A percentile compares a stretch with the other conserved stretches of the same genome.
Conservation (phyloP, 1,140 invertebrate genomes). For the Maconellicoccus hirsutus region DNA sequence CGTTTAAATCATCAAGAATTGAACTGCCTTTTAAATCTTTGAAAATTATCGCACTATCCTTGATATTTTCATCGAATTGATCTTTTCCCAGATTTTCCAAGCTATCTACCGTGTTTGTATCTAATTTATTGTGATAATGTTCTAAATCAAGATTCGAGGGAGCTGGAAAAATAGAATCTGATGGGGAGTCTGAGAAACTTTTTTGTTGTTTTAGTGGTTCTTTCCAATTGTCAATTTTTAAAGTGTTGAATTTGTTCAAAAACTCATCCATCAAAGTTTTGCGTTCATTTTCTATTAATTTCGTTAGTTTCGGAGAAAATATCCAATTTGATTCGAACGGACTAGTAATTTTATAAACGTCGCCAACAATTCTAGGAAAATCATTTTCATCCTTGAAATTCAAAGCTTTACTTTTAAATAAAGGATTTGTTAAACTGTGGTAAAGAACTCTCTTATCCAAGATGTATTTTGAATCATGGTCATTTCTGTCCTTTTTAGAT, state of each 20-base stretch:
- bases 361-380: background rate
- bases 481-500: background rate
- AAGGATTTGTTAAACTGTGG: background rate
- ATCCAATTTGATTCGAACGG: conserved; percentile 19
- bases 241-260: background rate
- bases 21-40: background rate
- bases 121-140: background rate
- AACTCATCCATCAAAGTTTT: background rate
- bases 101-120: background rate
- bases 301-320: background rate
- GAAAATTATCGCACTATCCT: background rate
- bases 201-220: background rate
- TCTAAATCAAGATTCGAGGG: background rate
- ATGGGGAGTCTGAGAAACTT: background rate
- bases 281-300: background rate
- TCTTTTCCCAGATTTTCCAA: background rate
- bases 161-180: background rate
- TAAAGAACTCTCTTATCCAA: background rate
- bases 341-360: background rate
- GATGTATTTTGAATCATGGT: background rate
- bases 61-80: background rate
- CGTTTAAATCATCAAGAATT: background rate
- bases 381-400: background rate
- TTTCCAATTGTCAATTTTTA: background rate
- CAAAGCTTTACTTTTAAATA: background rate